These are phyloP conservation scores for Apis mellifera DNA, from an alignment of 1,140 invertebrate species.

Conservation along the genomic window DNA sequence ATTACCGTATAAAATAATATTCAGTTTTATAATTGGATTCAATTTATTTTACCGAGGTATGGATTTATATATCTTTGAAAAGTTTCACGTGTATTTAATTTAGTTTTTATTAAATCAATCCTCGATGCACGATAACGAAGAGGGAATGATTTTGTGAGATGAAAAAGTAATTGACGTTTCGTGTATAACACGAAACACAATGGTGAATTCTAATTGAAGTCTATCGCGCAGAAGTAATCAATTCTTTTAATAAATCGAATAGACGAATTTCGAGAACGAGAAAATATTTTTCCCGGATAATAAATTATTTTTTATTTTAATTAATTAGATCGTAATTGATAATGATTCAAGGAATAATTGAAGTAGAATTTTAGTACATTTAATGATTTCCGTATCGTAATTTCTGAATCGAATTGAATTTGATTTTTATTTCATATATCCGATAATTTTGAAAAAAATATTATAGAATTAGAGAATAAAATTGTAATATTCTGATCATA, in stretches of 20 bases:
- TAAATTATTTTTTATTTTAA: too few relatives aligned
- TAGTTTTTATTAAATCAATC: background rate
- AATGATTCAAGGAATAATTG: too few relatives aligned
- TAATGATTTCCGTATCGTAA: too few relatives aligned
- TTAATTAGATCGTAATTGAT: too few relatives aligned
- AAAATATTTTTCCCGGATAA: too few relatives aligned
- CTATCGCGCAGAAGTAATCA: background rate
- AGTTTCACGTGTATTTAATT: too few relatives aligned
- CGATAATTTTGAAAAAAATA: too few relatives aligned
- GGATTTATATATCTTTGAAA: background rate
- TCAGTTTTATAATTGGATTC: background rate
- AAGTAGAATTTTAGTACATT: too few relatives aligned
- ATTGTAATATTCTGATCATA: too few relatives aligned
- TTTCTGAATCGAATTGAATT: too few relatives aligned
- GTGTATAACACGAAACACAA: background rate
- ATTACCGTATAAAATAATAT: background rate
- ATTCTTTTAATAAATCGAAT: background rate
- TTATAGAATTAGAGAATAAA: too few relatives aligned
- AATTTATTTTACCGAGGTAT: background rate
- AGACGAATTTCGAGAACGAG: background rate
- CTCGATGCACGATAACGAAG: background rate
- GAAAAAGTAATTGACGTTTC: background rate
- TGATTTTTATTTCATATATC: too few relatives aligned
- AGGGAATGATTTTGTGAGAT: background rate
- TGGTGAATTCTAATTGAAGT: background rate